Conservation (phyloP, 1,140 invertebrate genomes). For the Cydia pomonella region DNA sequence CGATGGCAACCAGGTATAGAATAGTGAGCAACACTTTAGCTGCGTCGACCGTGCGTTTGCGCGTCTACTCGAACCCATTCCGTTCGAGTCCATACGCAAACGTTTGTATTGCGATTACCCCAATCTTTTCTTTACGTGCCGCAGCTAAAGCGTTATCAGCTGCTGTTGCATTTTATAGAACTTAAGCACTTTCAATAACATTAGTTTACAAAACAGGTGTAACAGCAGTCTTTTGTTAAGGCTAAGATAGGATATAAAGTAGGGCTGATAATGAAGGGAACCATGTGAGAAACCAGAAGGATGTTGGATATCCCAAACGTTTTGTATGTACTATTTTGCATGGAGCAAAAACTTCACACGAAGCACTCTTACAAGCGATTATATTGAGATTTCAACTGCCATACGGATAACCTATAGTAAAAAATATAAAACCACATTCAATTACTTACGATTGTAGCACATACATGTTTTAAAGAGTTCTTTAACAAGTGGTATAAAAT, state of each 20-base stretch:
- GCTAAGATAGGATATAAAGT: conserved; percentile 45
- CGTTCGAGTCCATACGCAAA: conserved; percentile 26
- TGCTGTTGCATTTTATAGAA: conserved; percentile 28
- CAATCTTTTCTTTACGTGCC: conserved; percentile 29
- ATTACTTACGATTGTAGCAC: conserved; percentile 1
- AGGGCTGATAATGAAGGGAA: conserved; percentile 61
- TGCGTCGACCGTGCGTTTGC: conserved; percentile 24
- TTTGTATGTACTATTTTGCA: conserved; percentile 83
- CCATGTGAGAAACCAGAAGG: conserved; percentile 80
- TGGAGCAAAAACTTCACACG: conserved; percentile 68
- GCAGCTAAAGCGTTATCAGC: conserved; percentile 30
- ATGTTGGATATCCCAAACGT: conserved; percentile 68
- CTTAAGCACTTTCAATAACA: neutral
- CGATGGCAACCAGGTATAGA: conserved; percentile 92
- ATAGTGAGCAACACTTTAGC: conserved; percentile 14
- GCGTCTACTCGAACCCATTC: conserved; percentile 10
- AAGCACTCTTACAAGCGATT: conserved; percentile 40
- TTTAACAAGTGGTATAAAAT: neutral
- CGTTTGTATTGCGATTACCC: conserved; percentile 28
- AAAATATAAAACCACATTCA: neutral
- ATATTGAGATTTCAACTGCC: conserved; percentile 36
- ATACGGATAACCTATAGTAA: conserved; percentile 38
- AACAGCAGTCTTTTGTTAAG: conserved; percentile 36
- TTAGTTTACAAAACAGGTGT: conserved; percentile 17
- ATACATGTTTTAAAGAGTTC: neutral